Evolutionary conservation across 2,797 vertebrate species (phyloP).

Genomic region (Myotis vivesi): DNA sequence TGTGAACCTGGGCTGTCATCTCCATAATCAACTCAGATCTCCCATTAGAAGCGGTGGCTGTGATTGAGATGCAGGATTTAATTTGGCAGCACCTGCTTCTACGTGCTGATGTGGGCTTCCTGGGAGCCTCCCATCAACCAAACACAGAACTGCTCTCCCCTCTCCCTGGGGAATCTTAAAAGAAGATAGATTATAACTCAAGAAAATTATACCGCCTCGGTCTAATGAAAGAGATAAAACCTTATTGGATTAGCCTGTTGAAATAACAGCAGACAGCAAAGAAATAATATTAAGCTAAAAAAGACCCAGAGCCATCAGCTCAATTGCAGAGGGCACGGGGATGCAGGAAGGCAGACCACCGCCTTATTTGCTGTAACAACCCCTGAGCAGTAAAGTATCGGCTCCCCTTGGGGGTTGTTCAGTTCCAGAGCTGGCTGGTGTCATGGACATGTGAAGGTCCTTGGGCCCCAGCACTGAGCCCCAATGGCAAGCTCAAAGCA

Average conservation of each 20-base stretch:
- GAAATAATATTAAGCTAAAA: conserved; percentile 58
- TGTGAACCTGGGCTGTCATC: conserved; percentile 66
- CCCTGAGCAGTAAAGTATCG: not conserved
- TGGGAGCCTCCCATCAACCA: conserved; percentile 54
- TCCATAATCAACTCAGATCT: conserved; percentile 77
- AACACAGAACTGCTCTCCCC: conserved; percentile 72
- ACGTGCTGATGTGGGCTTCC: conserved; percentile 64
- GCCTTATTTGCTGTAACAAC: fast-evolving
- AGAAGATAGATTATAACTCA: conserved; percentile 74
- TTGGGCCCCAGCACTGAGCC: not conserved
- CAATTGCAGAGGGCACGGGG: not conserved
- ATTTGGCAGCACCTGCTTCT: conserved; percentile 70
- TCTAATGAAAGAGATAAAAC: conserved; percentile 76
- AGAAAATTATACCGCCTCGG: conserved; percentile 71
- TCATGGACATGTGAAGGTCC: not conserved
- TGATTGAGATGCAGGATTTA: conserved; percentile 80
- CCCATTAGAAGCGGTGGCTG: conserved; percentile 67
- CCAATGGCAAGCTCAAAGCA: not conserved
- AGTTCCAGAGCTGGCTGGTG: not conserved
- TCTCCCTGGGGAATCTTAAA: conserved; percentile 73
- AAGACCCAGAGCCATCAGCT: not conserved
- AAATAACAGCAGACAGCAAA: conserved; percentile 70
- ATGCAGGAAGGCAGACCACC: not conserved
- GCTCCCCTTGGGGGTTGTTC: not conserved
- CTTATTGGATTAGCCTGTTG: conserved; percentile 73